Conservation (phyloP, 2,797 vertebrate species). For the Miichthys miiuy region DNA sequence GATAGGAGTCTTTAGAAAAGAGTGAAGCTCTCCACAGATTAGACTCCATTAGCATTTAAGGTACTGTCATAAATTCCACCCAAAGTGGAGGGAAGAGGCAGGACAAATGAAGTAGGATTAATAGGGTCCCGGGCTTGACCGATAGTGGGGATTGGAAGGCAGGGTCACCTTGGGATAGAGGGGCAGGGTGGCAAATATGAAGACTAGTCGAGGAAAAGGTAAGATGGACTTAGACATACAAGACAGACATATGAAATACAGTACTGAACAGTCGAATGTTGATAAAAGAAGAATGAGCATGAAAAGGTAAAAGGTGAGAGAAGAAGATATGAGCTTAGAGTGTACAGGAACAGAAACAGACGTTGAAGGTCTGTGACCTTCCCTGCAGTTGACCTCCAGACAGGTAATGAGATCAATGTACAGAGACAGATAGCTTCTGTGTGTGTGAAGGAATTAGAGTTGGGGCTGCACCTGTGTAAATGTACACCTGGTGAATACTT, state of each 20-base stretch:
- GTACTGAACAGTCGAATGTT: constrained; percentile 61
- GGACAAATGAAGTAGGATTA: constrained; percentile 87
- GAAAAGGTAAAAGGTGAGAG: constrained; percentile 75
- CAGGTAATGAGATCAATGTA: constrained; percentile 68
- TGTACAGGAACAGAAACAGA: constrained; percentile 54
- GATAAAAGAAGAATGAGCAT: constrained; percentile 73
- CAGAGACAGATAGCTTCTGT: constrained; percentile 63
- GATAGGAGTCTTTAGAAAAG: constrained; percentile 86
- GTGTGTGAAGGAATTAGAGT: constrained; percentile 1
- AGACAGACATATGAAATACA: constrained; percentile 74
- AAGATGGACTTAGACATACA: constrained; percentile 69
- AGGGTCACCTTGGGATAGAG: constrained; percentile 85
- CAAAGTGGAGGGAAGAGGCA: constrained; percentile 83
- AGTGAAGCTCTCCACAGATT: constrained; percentile 83
- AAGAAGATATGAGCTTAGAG: constrained; percentile 63
- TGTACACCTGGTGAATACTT: constrained; percentile 25
- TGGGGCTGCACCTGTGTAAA: constrained; percentile 15
- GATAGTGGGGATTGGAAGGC: constrained; percentile 84
- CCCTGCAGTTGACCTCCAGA: constrained; percentile 53
- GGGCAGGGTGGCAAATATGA: constrained; percentile 65
- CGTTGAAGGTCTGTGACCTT: constrained; percentile 69
- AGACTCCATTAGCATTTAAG: constrained; percentile 88
- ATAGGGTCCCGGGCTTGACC: constrained; percentile 80
- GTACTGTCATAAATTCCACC: constrained; percentile 87
- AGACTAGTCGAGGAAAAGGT: constrained; percentile 66